Conservation (phyloP, 2,113 vertebrate genomes). For the Orcinus orca region DNA sequence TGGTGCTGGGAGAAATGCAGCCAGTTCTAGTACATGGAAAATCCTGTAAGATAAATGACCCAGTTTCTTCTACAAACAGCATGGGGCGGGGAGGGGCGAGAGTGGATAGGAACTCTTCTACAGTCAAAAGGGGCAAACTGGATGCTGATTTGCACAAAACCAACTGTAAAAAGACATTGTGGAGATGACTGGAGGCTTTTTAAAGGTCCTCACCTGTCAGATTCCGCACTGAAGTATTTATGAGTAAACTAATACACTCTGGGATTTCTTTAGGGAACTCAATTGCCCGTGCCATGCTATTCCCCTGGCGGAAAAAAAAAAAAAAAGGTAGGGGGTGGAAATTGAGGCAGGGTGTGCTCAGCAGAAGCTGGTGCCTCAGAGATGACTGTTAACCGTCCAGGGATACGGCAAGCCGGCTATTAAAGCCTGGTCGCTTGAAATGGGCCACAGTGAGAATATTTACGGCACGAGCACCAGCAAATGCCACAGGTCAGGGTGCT, state of each 20-base stretch:
- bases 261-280: not conserved
- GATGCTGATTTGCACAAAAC: not conserved
- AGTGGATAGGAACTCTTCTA: rapidly evolving
- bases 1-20: not conserved
- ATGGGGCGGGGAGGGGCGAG: rapidly evolving
- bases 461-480: rapidly evolving
- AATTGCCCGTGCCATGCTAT: rapidly evolving
- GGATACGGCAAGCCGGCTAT: rapidly evolving
- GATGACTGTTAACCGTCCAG: rapidly evolving
- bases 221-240: not conserved
- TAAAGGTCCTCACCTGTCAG: not conserved
- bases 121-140: not conserved
- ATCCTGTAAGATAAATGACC: not conserved
- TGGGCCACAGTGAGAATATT: rapidly evolving
- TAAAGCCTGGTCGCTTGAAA: rapidly evolving
- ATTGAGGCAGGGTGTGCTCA: rapidly evolving
- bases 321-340: not conserved
- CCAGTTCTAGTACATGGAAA: not conserved
- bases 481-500: rapidly evolving
- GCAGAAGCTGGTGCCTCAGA: not conserved
- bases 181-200: not conserved
- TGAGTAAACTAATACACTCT: not conserved
- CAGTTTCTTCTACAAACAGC: not conserved
- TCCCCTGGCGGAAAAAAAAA: too few relatives aligned
- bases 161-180: not conserved